These are phyloP conservation scores for Hesperophylax magnus DNA, from an alignment of 1,140 invertebrate species.

Conservation along the genomic window DNA sequence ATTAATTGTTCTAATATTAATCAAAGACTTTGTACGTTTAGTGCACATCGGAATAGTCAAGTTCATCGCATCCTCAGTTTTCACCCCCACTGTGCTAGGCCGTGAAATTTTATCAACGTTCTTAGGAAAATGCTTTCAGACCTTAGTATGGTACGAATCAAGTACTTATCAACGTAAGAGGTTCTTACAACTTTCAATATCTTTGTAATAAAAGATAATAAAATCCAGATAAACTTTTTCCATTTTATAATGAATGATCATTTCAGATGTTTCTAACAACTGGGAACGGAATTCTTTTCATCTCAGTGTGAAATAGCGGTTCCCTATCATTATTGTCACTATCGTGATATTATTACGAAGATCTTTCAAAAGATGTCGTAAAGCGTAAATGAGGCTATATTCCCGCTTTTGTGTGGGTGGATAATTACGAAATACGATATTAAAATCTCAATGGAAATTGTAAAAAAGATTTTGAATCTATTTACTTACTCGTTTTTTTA, in stretches of 20 bases:
- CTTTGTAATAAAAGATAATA: constrained; percentile 7
- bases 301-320: neutral
- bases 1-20: no score
- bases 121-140: no score
- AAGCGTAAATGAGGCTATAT: neutral
- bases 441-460: neutral
- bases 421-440: neutral
- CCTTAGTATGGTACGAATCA: no score
- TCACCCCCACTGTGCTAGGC: no score
- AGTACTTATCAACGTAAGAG: no score
- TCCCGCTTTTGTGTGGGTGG: neutral
- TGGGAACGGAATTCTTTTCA: neutral
- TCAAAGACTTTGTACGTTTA: no score
- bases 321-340: neutral
- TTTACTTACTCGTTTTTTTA: no score
- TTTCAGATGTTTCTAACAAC: neutral
- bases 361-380: neutral
- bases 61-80: no score
- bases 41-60: no score
- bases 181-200: neutral
- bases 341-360: neutral
- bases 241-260: neutral
- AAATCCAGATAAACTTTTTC: neutral
- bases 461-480: no score
- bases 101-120: no score